Evolutionary conservation across 2,797 vertebrate genomes (phyloP), one percentile per base, ranked within the genome.

Genomic region (Xenentodon cancila): DNA sequence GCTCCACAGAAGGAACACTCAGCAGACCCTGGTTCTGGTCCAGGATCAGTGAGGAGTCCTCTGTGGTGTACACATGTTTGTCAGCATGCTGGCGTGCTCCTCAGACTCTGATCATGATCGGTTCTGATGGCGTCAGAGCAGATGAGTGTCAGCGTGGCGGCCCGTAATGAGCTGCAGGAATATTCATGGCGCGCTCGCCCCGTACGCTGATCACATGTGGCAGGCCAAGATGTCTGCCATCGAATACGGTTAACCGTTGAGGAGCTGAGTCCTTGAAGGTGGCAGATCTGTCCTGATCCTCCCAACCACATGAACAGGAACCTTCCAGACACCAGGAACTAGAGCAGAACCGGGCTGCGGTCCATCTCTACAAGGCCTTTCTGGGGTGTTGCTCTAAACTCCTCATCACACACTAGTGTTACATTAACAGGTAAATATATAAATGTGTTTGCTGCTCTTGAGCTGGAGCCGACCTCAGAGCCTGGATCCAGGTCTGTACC

Each of bases 191-290:
- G 32, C 37, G 34, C 42, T 45, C 11, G 27, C 46, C 64, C 13
- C 21, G 1, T 9, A 50, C 17, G 15, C 55, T 62, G 59, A 80
- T 40, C 43, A 51, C 74, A 77, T 30, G 11, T 64, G 56, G 50
- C 70, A 53, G 43, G 45, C 20, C 69, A 80, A 79, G 69, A 78
- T 78, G 84, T 76, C 27, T 17, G 54, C 72, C 53, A 65, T 82
- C 77, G 21, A 72, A 34, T 16, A 2, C 46, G 1, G 62, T 82
- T 65, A 84, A 54, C 34, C 1, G 12, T 54, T 67, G 3, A 42
- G 0, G 4, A 27, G 59, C 19, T 21, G 16, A 65, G 51, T 45
- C 58, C 37, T 15, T 13, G 12, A 40, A 40, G 37, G 37, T 40
- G 13, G 12, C 13, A 5, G 13, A 40, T 15, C 37, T 3, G 13